Evolutionary conservation across 2,797 vertebrate genomes (phyloP).

Genomic region (Scomberomorus guttatus): DNA sequence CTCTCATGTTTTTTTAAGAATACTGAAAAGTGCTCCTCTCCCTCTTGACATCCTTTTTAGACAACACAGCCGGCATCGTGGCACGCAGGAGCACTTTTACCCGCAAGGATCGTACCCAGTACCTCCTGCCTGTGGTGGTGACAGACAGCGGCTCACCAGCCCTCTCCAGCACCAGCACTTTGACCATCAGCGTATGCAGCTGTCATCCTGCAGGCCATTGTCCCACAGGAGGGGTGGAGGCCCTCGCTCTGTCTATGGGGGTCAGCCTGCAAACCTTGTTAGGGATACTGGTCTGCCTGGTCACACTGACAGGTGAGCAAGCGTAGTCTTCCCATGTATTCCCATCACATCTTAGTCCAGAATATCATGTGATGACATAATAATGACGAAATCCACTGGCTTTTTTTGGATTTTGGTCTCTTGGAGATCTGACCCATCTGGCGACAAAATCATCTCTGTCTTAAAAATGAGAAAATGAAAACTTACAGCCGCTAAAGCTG

Average conservation of each 20-base stretch:
- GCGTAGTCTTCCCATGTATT: neutral
- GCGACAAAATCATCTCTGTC: neutral
- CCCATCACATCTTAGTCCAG: neutral
- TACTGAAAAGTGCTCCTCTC: constrained; percentile 21
- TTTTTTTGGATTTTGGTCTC: constrained; percentile 19
- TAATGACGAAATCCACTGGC: neutral
- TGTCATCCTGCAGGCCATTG: constrained; percentile 86
- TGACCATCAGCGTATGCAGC: constrained; percentile 91
- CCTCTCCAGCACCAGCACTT: constrained; percentile 91
- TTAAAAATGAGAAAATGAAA: neutral
- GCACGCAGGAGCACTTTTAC: constrained; percentile 89
- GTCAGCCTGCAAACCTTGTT: constrained; percentile 87
- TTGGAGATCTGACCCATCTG: neutral
- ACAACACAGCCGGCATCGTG: constrained; percentile 94
- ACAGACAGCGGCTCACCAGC: constrained; percentile 90
- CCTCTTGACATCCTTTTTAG: constrained; percentile 72
- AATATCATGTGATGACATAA: neutral
- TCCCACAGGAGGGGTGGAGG: constrained; percentile 82
- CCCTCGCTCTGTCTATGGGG: constrained; percentile 86
- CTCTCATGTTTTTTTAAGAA: constrained; percentile 22
- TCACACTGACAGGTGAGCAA: constrained; percentile 88
- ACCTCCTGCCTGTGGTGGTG: constrained; percentile 90
- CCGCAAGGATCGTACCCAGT: constrained; percentile 86
- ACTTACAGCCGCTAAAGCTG: neutral
- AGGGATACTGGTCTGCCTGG: constrained; percentile 85